These are phyloP conservation scores for Amblyopsis hoosieri DNA, from an alignment of 2,797 vertebrate genomes.

Conservation along the genomic window DNA sequence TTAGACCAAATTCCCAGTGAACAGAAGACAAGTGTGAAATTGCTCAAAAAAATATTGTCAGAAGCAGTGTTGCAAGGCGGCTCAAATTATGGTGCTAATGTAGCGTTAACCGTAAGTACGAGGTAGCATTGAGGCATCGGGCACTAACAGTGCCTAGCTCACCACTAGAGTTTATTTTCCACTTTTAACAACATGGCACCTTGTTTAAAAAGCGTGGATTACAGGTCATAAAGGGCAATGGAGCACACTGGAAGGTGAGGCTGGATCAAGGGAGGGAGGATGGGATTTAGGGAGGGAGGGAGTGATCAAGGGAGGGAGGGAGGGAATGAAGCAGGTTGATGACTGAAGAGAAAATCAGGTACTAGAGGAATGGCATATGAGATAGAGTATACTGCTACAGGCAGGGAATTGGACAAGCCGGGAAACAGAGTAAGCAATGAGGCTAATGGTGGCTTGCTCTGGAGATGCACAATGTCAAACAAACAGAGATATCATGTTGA, in stretches of 20 bases:
- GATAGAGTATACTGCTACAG: constrained; percentile 1
- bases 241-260: constrained; percentile 42
- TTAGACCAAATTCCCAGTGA: constrained; percentile 3
- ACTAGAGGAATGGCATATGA: constrained; percentile 3
- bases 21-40: constrained; percentile 34
- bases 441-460: no score
- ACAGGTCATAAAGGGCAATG: constrained; percentile 75
- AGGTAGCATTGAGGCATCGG: constrained; percentile 61
- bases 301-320: background rate
- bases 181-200: constrained; percentile 71
- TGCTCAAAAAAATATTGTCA: constrained; percentile 71
- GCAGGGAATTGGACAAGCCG: background rate
- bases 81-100: constrained; percentile 75
- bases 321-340: no score
- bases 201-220: constrained; percentile 79
- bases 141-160: constrained; percentile 39
- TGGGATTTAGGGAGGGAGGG: constrained; percentile 3
- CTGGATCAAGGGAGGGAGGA: constrained; percentile 12
- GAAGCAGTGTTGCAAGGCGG: constrained; percentile 68
- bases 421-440: constrained; percentile 7
- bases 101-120: constrained; percentile 61
- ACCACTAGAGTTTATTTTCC: constrained; percentile 73
- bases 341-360: constrained; percentile 5
- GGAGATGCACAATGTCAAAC: no score
- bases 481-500: no score